Evolutionary conservation across 2,797 vertebrate species (phyloP).

Genomic region (Eleutherodactylus coqui): DNA sequence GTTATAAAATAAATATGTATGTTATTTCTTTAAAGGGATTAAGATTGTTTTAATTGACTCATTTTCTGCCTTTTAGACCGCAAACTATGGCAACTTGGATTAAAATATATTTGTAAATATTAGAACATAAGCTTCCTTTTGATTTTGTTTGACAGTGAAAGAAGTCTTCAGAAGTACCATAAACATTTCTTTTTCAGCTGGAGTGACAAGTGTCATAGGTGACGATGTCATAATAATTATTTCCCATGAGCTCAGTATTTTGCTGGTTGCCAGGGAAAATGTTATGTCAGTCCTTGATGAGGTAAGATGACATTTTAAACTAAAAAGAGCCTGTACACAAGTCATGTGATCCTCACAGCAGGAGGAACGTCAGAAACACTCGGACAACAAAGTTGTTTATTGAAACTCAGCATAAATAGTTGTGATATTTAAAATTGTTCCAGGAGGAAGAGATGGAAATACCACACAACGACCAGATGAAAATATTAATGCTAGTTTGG

Average conservation of each 20-base stretch:
- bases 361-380: conserved; percentile 7
- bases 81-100: neutral
- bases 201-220: conserved; percentile 45
- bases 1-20: neutral
- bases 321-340: conserved; percentile 17
- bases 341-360: conserved; percentile 32
- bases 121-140: neutral
- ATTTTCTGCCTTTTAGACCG: neutral
- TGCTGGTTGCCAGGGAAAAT: conserved; percentile 53
- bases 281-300: conserved; percentile 27
- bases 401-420: conserved; percentile 34
- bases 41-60: neutral
- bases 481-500: conserved; percentile 12
- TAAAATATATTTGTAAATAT: conserved; percentile 12
- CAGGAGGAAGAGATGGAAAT: conserved; percentile 29
- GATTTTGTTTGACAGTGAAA: conserved; percentile 19
- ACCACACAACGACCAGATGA: neutral
- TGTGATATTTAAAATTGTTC: conserved; percentile 46
- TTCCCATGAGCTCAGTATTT: conserved; percentile 42
- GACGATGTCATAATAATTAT: conserved; percentile 33
- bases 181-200: conserved; percentile 27
- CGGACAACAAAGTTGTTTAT: conserved; percentile 11
- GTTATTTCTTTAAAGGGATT: neutral
- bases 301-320: conserved; percentile 41
- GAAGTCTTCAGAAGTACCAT: conserved; percentile 21